phyloP scores from a whole-genome alignment of 2,113 vertebrate species.

The Amblyornis subalaris region DNA sequence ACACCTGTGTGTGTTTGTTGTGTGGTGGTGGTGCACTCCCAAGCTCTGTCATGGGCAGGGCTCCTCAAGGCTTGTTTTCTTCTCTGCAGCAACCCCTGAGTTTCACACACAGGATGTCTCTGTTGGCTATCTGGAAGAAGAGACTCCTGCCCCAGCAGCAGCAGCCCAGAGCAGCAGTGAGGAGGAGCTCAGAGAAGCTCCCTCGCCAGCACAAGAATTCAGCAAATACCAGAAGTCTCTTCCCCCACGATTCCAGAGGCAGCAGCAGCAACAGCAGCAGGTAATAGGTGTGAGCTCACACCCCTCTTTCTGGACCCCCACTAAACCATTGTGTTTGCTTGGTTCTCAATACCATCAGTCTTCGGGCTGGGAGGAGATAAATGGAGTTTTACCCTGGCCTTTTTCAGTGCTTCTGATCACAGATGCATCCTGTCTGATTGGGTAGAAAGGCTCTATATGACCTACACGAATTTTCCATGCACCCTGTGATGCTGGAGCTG shows the following conservation, averaged over 20 bases:
- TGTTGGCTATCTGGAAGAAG: conserved; percentile 75
- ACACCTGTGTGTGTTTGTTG: fast-evolving
- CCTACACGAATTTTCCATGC: fast-evolving
- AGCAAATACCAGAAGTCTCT: conserved; percentile 85
- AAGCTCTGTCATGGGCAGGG: not conserved
- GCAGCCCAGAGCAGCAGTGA: conserved; percentile 73
- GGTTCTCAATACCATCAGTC: not conserved
- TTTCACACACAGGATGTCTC: conserved; percentile 64
- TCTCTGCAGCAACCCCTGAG: conserved; percentile 64
- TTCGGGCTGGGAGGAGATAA: not conserved
- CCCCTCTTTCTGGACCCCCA: not conserved
- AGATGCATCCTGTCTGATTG: not conserved
- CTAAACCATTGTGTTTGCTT: not conserved
- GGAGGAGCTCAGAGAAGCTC: conserved; percentile 80
- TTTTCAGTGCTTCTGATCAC: not conserved
- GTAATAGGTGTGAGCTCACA: conserved; percentile 60
- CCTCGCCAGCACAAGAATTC: conserved; percentile 85
- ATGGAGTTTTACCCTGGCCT: not conserved
- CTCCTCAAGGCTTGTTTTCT: not conserved
- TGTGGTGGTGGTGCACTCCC: not conserved
- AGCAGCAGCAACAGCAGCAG: conserved; percentile 71
- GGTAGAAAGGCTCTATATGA: not conserved
- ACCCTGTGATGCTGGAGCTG: not conserved
- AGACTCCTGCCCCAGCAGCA: conserved; percentile 11
- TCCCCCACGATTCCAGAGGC: conserved; percentile 91